These are phyloP conservation scores for Temnothorax nylanderi DNA, from an alignment of 1,140 invertebrate genomes.

Conservation along the genomic window DNA sequence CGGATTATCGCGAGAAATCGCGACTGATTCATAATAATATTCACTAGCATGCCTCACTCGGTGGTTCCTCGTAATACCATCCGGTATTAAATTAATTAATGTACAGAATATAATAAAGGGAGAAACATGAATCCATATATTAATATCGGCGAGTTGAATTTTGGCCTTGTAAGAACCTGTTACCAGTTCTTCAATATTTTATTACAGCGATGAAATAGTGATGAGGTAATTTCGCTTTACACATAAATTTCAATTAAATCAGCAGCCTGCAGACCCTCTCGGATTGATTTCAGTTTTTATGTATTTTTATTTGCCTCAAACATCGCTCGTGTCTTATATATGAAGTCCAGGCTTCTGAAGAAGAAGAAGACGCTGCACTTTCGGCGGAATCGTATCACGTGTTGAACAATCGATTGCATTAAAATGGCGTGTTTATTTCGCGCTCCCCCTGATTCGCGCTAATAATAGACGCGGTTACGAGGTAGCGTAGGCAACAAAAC, in stretches of 20 bases:
- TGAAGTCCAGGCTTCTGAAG: neutral
- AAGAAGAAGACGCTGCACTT: constrained; percentile 8
- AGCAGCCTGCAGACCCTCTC: no score
- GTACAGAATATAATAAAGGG: neutral
- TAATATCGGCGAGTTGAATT: constrained; percentile 4
- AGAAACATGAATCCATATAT: neutral
- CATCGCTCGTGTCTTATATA: neutral
- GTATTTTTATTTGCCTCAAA: neutral
- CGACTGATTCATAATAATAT: constrained; percentile 27
- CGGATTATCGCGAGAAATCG: constrained; percentile 41
- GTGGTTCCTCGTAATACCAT: neutral
- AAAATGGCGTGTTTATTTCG: constrained; percentile 52
- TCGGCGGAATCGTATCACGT: neutral
- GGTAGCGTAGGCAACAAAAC: constrained; percentile 52
- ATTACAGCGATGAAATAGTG: neutral
- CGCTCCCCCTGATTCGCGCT: constrained; percentile 25
- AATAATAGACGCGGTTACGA: constrained; percentile 57
- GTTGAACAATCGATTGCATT: constrained; percentile 9
- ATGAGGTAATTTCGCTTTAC: neutral
- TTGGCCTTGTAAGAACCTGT: neutral
- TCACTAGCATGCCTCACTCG: neutral
- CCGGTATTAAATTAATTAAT: constrained; percentile 29
- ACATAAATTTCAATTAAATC: constrained; percentile 7
- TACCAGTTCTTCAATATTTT: neutral
- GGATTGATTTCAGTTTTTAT: neutral